Evolutionary conservation across 2,113 vertebrate genomes (phyloP).

Genomic region (Notiomystis cincta): DNA sequence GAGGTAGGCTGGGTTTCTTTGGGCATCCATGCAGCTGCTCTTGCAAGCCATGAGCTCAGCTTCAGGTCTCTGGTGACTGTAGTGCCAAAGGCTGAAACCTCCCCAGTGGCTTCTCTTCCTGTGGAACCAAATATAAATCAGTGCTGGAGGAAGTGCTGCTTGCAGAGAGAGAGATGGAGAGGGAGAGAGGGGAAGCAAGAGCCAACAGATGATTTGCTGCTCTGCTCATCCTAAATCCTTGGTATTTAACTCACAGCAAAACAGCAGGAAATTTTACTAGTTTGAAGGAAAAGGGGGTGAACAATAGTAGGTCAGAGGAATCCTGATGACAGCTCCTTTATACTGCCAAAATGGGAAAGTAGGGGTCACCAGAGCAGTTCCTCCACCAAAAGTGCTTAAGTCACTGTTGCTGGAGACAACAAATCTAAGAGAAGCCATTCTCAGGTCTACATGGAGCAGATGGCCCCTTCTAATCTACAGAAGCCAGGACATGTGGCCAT

Average conservation of each 20-base stretch:
- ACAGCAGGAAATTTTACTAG: conserved; percentile 25
- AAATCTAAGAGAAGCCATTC: background rate
- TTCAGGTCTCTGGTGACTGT: background rate
- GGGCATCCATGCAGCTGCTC: background rate
- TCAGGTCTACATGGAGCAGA: background rate
- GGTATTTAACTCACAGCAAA: conserved; percentile 49
- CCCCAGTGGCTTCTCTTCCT: background rate
- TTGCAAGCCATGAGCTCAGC: background rate
- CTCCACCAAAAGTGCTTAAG: background rate
- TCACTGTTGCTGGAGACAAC: background rate
- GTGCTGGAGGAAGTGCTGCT: conserved; percentile 25
- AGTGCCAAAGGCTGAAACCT: background rate
- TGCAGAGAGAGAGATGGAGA: background rate
- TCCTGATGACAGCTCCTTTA: conserved; percentile 12
- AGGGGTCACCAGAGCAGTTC: background rate
- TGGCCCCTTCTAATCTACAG: background rate
- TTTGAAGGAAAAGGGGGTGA: background rate
- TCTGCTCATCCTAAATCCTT: conserved; percentile 55
- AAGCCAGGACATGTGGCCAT: background rate
- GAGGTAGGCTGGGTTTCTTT: background rate
- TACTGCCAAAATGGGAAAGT: background rate
- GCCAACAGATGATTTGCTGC: conserved; percentile 53
- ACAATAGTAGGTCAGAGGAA: conserved; percentile 10
- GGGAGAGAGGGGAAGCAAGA: background rate
- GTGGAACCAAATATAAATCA: conserved; percentile 38